Evolutionary conservation across 2,797 vertebrate species (phyloP), one percentile per base, ranked within the genome.

Genomic region (Mus caroli): DNA sequence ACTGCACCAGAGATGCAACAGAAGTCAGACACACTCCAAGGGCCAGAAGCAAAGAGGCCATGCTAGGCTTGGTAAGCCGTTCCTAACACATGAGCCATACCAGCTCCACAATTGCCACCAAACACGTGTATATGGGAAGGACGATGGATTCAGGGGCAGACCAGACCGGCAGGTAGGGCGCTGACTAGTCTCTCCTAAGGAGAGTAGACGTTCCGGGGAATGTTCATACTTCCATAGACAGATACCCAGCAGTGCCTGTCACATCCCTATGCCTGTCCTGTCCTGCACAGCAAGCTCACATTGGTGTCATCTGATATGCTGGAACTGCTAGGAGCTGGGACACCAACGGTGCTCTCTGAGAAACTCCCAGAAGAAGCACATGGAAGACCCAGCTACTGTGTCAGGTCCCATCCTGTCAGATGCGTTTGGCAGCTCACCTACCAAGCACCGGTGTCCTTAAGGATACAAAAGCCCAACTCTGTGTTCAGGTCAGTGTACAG

Each of bases 291-390:
- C 69, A 54, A 0, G 19, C 28, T 54, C 43, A 60, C 58, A 75
- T 14, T 7, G 26, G 10, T 10, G 26, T 7, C 37, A 24, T 0
- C 12, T 13, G 26, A 17, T 3, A 17, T 37, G 40, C 0, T 52
- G 10, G 24, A 69, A 11, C 2, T 31, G n/a, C 34, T 26, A 0
- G n/a, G 64, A 0, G 17, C 37, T 19, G 37, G 3, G 37, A 1
- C 3, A 22, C 69, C 52, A 7, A 6, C 3, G 20, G 13, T 0
- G 4, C 11, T 17, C 20, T 13, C 76, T n/a, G 60, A 67, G 60
- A 78, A 54, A 40, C 46, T 50, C 50, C 26, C 50, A 34, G 75
- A 43, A 19, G 77, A 46, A 40, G 5, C 76, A 52, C 17, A 2
- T 52, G 20, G 46, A 31, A 67, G n/a, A 43, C 46, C 46, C 77